Percentiles rank a stretch among this genome's conserved stretches.
phyloP scores from a whole-genome alignment of 2,888 invertebrate genomes.

The Sturmia bella region DNA sequence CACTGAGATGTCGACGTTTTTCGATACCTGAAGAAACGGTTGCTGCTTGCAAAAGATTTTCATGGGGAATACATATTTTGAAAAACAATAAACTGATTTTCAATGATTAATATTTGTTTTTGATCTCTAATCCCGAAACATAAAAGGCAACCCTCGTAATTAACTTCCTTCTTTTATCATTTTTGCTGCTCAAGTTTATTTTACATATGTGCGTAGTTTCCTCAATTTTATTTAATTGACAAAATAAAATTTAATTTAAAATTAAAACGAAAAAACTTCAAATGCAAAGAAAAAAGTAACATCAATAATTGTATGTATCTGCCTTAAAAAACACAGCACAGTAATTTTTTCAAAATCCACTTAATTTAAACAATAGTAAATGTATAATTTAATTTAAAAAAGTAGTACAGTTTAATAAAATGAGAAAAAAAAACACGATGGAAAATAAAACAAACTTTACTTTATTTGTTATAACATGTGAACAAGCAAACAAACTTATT shows the following conservation, averaged over 20 bases:
- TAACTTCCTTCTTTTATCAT: no score
- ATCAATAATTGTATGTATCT: slow-evolving; percentile 2
- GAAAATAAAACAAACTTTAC: slow-evolving; percentile 7
- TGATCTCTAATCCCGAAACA: no score
- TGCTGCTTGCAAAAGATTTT: no score
- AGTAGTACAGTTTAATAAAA: slow-evolving; percentile 66
- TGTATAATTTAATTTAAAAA: slow-evolving; percentile 59
- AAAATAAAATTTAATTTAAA: slow-evolving; percentile 16
- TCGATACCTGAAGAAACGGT: no score
- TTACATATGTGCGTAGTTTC: not conserved
- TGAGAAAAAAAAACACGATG: not conserved
- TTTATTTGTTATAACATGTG: slow-evolving; percentile 47
- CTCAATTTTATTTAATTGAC: not conserved
- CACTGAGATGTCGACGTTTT: no score
- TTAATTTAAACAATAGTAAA: slow-evolving; percentile 53
- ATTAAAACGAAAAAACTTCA: not conserved
- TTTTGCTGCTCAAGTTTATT: no score
- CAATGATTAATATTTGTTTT: no score
- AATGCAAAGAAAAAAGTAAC: slow-evolving; percentile 1
- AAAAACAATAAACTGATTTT: no score
- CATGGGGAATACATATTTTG: no score
- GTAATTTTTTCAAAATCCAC: slow-evolving; percentile 42
- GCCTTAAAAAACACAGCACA: not conserved
- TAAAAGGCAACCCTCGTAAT: no score
- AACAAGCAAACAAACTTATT: not conserved